Base-by-base conservation (phyloP, 2,888 invertebrate genomes). In the Phaedon cochleariae region DNA sequence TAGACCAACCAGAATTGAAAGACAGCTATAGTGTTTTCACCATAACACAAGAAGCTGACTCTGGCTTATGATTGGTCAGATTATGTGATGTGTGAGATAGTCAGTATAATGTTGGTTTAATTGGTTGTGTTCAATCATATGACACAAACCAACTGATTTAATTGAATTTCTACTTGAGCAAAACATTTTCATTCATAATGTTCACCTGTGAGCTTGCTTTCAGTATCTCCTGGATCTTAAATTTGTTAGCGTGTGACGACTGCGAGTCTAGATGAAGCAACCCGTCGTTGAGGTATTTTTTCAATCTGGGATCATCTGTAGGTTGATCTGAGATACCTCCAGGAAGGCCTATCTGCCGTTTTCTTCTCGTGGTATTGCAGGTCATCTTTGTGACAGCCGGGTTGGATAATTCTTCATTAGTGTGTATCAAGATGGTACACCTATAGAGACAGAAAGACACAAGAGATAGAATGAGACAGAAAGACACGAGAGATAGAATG, bases 361-460 rank as follows among this genome's bases (percentile, higher is more conserved):
- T 26, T 26, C 26, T 26, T 26, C 7, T 3, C 26, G 45, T 59
- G 20, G 22, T 10, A n/a, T 84, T 83, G 76, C 89, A 89, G 69
- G 85, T 85, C 3, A 84, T 84, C 68, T 84, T 85, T 5, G 87
- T 69, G 15, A 89, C 80, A 74, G 85, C 84, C 0, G 86, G 85
- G 48, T 79, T 76, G 22, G 75, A 54, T 37, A 54, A 77, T 31
- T 81, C 78, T 63, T 83, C 77, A 48, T 84, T 80, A 46, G 84
- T 80, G 0, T 31, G 59, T 10, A 74, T 80, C 62, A 86, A 81
- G 17, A 87, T 84, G 73, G 86, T 86, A 75, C 89, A 89, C 7
- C 26, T 26, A 7, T 3, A 26, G 26, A 26, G 26, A 7, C 26
- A 26, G 7, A 26, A 7, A n/a, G n/a, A n/a, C n/a, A n/a, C n/a